phyloP scores from a whole-genome alignment of 2,113 vertebrate genomes.

The Phaethon lepturus region DNA sequence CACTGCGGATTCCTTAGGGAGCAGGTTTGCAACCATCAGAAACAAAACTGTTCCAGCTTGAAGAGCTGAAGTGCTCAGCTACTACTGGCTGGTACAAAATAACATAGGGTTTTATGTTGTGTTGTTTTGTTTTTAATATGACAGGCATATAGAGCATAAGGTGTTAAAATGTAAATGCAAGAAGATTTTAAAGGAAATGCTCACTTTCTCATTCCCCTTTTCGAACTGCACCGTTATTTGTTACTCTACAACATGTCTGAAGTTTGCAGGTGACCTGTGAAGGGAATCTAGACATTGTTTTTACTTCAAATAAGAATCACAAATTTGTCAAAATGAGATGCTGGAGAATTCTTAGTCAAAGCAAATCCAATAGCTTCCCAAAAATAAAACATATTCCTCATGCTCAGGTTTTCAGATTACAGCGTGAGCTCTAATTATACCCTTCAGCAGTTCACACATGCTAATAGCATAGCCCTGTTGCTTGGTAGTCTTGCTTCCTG shows the following conservation, averaged over 20 bases:
- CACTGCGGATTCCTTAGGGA: background rate
- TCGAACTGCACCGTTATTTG: background rate
- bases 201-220: background rate
- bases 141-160: background rate
- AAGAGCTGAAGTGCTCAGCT: background rate
- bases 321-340: background rate
- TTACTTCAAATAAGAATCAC: background rate
- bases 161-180: background rate
- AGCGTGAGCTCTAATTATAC: background rate
- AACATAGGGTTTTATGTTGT: background rate
- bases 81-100: background rate
- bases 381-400: background rate
- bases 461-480: background rate
- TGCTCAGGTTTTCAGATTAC: background rate
- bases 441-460: background rate
- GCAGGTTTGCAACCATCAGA: background rate
- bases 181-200: background rate
- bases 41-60: background rate
- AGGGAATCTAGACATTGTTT: background rate
- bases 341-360: background rate
- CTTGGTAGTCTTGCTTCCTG: slow-evolving; percentile 19
- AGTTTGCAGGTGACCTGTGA: background rate
- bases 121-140: background rate
- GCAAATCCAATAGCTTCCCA: background rate
- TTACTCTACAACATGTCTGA: background rate